Percentiles rank a stretch among this genome's conserved stretches.
Conservation (phyloP, 2,888 invertebrate genomes). For the Brachypalpus laphriformis region DNA sequence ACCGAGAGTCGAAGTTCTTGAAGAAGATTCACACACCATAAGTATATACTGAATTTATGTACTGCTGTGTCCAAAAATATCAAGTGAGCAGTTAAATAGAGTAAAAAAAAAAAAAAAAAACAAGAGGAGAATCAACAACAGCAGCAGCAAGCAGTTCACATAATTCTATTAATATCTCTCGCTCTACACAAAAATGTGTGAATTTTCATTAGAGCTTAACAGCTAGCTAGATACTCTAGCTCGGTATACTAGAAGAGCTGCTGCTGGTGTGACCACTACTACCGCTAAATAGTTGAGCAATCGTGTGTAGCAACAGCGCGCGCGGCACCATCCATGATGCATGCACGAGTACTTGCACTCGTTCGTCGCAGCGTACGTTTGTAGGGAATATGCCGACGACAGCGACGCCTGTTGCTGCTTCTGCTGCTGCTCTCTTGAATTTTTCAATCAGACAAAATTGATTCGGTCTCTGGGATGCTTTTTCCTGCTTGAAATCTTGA, state of each 20-base stretch:
- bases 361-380: conserved; percentile 27
- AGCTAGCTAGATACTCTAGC: conserved; percentile 37
- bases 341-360: conserved; percentile 63
- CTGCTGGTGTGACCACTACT: conserved; percentile 39
- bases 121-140: conserved; percentile 16
- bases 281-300: conserved; percentile 67
- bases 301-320: conserved; percentile 57
- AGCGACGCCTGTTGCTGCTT: background rate
- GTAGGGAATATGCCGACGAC: conserved; percentile 31
- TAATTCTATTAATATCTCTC: conserved; percentile 66
- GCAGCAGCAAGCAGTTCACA: conserved; percentile 38
- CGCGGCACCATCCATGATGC: conserved; percentile 32
- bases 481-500: conserved; percentile 48
- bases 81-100: conserved; percentile 37
- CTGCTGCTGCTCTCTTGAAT: conserved; percentile 11
- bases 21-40: background rate
- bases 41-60: background rate
- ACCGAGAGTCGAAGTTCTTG: conserved; percentile 6
- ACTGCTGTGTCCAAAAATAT: conserved; percentile 56
- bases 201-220: conserved; percentile 58
- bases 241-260: conserved; percentile 8
- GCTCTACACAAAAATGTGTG: conserved; percentile 31
- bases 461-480: background rate
- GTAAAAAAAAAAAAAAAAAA: conserved; percentile 32
- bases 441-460: conserved; percentile 35